phyloP scores from a whole-genome alignment of 2,797 vertebrate species.

The Chanos chanos region DNA sequence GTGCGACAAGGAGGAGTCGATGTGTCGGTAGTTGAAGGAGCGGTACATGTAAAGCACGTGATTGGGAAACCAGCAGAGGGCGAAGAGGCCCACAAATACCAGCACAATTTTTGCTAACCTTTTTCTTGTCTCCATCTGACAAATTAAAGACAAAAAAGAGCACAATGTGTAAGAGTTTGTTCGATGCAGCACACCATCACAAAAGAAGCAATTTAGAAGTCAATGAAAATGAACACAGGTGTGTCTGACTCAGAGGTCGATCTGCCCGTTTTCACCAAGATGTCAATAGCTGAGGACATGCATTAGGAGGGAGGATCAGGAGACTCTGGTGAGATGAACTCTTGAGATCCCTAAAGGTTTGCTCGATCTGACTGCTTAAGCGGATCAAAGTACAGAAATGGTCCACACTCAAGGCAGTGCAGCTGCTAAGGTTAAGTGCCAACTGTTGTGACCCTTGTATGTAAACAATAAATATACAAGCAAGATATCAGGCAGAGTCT shows the following conservation, averaged over 20 bases:
- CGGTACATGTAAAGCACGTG: conserved; percentile 91
- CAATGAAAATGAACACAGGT: conserved; percentile 4
- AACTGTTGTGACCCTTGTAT: no score
- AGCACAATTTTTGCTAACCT: conserved; percentile 90
- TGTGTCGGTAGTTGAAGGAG: conserved; percentile 89
- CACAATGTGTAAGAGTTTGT: background rate
- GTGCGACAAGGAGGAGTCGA: conserved; percentile 87
- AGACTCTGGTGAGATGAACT: no score
- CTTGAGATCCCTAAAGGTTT: no score
- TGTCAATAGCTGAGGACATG: no score
- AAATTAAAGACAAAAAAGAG: conserved; percentile 44
- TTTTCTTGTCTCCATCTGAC: conserved; percentile 88
- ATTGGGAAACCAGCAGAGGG: conserved; percentile 92
- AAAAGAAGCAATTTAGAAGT: background rate
- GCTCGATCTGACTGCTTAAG: no score
- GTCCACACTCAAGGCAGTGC: no score
- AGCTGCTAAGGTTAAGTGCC: no score
- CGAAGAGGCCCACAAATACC: conserved; percentile 92
- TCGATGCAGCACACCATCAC: conserved; percentile 1
- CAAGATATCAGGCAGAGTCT: no score
- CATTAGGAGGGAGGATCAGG: no score
- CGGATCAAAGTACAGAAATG: no score
- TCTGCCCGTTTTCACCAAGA: no score
- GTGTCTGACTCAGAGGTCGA: background rate
- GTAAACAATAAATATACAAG: no score